phyloP scores from a whole-genome alignment of 2,113 vertebrate genomes.

The Oryctolagus cuniculus region mOryCun1.1 NC_091432.1:51786001-51786500 shows the following conservation, averaged over 20 bases:
- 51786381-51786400: too few relatives aligned
- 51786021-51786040: not conserved
- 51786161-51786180: not conserved
- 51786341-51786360: too few relatives aligned
- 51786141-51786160: not conserved
- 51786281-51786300: not conserved
- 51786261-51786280: not conserved
- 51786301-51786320: not conserved
- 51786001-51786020: not conserved
- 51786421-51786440: too few relatives aligned
- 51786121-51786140: conserved; percentile 35
- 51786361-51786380: too few relatives aligned
- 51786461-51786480: too few relatives aligned
- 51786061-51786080: not conserved
- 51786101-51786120: conserved; percentile 51
- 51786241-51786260: not conserved
- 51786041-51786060: conserved; percentile 39
- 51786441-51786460: too few relatives aligned
- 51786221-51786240: not conserved
- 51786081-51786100: conserved; percentile 12
- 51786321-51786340: not conserved
- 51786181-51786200: not conserved
- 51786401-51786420: too few relatives aligned
- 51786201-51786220: not conserved
- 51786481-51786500: too few relatives aligned